A percentile compares a stretch with the other conserved stretches of the same genome.
phyloP scores from a whole-genome alignment of 2,888 invertebrate genomes.

The Cheiracanthium punctorium region DNA sequence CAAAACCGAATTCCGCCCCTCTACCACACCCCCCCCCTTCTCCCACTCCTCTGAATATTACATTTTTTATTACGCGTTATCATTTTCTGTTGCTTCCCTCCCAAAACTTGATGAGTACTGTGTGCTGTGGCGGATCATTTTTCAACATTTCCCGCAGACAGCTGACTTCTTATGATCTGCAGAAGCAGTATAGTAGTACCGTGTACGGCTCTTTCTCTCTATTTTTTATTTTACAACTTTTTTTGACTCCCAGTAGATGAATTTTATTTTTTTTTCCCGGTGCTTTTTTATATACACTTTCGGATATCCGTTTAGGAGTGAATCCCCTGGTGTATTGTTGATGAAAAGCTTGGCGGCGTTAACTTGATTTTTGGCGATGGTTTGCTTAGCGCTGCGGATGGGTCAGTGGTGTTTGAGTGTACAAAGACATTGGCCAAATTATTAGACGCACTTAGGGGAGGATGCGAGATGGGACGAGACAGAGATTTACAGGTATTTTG shows the following conservation, averaged over 20 bases:
- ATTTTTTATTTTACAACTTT: constrained; percentile 38
- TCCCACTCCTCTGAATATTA: constrained; percentile 25
- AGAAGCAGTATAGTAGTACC: too few species aligned
- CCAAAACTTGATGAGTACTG: constrained; percentile 47
- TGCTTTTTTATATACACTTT: constrained; percentile 20
- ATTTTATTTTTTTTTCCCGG: neutral
- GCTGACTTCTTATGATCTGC: constrained; percentile 4
- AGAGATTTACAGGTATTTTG: too few species aligned
- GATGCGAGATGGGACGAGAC: too few species aligned
- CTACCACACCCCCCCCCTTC: neutral
- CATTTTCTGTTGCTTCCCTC: constrained; percentile 18
- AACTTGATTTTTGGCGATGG: neutral
- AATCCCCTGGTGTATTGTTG: neutral
- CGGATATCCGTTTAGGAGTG: neutral
- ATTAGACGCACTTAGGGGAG: too few species aligned
- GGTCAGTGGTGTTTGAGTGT: too few species aligned
- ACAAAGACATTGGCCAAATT: too few species aligned
- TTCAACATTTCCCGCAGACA: constrained; percentile 57
- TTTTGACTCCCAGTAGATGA: neutral
- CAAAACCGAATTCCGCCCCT: neutral
- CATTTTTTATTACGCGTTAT: constrained; percentile 36
- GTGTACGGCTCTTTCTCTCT: neutral
- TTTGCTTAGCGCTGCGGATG: too few species aligned
- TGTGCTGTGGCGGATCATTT: constrained; percentile 45
- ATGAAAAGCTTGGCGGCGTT: neutral